A percentile compares a stretch with the other conserved stretches of the same genome.
Evolutionary conservation across 2,113 vertebrate species (phyloP).

Genomic region (Bagarius yarrelli): DNA sequence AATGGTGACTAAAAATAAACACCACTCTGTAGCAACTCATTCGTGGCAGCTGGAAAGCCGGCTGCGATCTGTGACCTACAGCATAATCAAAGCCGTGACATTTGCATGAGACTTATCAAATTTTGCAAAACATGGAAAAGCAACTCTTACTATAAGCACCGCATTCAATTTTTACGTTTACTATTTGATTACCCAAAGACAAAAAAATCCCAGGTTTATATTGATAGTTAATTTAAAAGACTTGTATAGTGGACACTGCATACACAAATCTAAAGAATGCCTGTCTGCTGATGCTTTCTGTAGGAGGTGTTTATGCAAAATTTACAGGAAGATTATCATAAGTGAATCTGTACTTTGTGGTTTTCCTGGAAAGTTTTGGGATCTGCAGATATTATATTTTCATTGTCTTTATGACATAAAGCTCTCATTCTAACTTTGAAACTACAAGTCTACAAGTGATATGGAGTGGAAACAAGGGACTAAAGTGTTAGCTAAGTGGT

Average conservation of each 20-base stretch:
- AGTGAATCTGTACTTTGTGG: background rate
- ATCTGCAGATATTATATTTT: background rate
- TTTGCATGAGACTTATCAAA: constrained; percentile 53
- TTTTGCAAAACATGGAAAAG: background rate
- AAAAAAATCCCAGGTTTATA: background rate
- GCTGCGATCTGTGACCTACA: constrained; percentile 61
- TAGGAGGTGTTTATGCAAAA: background rate
- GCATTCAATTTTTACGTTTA: background rate
- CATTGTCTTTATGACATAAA: background rate
- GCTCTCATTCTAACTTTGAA: background rate
- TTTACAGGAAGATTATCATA: background rate
- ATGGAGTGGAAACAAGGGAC: too few relatives aligned
- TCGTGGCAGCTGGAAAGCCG: constrained; percentile 55
- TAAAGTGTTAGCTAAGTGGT: too few relatives aligned
- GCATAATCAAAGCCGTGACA: constrained; percentile 27
- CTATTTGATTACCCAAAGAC: too few relatives aligned
- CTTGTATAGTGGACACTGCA: background rate
- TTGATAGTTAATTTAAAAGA: background rate
- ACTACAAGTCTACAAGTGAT: too few relatives aligned
- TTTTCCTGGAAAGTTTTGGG: background rate
- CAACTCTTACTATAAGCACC: constrained; percentile 15
- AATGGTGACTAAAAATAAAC: constrained; percentile 80
- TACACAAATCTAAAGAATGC: background rate
- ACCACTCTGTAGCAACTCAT: constrained; percentile 53
- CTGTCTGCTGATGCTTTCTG: background rate